phyloP scores from a whole-genome alignment of 2,888 invertebrate genomes.

The Pediacus dermestoides region DNA sequence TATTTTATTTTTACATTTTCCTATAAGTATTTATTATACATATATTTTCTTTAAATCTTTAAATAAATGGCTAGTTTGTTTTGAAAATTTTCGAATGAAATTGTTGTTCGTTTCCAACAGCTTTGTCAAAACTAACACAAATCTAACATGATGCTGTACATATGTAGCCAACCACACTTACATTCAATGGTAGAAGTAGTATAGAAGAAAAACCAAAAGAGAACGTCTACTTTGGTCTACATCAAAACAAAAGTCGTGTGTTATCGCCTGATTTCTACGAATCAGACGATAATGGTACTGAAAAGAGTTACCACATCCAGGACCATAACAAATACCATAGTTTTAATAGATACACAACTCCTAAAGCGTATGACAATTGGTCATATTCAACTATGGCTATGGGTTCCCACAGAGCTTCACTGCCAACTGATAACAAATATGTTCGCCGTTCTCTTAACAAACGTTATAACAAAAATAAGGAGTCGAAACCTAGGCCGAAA shows the following conservation, averaged over 20 bases:
- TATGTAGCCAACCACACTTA: constrained; percentile 46
- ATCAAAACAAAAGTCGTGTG: constrained; percentile 24
- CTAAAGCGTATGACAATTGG: constrained; percentile 40
- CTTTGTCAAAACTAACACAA: constrained; percentile 47
- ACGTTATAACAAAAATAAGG: constrained; percentile 32
- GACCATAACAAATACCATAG: constrained; percentile 40
- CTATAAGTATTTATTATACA: too few species aligned
- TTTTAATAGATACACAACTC: constrained; percentile 40
- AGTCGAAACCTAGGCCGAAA: constrained; percentile 54
- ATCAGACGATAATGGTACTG: constrained; percentile 40
- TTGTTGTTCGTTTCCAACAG: constrained; percentile 15
- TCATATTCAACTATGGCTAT: constrained; percentile 37
- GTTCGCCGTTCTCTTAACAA: constrained; percentile 32
- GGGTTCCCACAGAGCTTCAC: constrained; percentile 33
- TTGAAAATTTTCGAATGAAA: too few species aligned
- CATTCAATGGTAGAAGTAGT: constrained; percentile 50
- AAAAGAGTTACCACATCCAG: constrained; percentile 26
- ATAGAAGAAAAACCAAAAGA: constrained; percentile 44
- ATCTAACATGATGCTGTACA: constrained; percentile 49
- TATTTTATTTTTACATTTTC: too few species aligned
- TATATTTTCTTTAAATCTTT: too few species aligned
- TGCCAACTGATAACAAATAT: constrained; percentile 34
- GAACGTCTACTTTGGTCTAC: constrained; percentile 41
- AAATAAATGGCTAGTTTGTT: too few species aligned
- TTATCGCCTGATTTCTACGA: constrained; percentile 41